Percentiles rank a stretch among this genome's conserved stretches.
phyloP scores from a whole-genome alignment of 2,113 vertebrate genomes.

The Parus major region DNA sequence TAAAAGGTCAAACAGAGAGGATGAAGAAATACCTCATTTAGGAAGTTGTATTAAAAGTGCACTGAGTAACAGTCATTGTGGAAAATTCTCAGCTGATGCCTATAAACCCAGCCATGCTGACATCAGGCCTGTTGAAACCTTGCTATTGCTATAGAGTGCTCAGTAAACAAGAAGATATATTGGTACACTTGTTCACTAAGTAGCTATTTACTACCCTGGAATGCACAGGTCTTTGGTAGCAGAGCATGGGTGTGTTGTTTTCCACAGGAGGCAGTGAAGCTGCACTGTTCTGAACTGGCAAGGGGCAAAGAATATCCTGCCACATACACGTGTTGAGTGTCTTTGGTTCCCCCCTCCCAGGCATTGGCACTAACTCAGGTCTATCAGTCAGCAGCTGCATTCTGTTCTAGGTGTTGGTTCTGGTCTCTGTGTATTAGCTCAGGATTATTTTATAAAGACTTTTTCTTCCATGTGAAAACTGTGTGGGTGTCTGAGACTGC shows the following conservation, averaged over 20 bases:
- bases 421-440: neutral
- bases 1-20: neutral
- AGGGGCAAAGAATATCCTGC: neutral
- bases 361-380: neutral
- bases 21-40: neutral
- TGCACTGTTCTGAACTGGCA: neutral
- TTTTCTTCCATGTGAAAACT: neutral
- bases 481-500: neutral
- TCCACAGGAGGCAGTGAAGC: neutral
- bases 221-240: neutral
- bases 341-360: rapidly evolving
- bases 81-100: neutral
- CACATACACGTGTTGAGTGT: rapidly evolving
- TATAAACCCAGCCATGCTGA: neutral
- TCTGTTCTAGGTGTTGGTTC: neutral
- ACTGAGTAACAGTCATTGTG: neutral
- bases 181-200: rapidly evolving
- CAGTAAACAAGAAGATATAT: rapidly evolving
- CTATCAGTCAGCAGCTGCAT: neutral
- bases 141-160: neutral
- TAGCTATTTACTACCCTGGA: neutral
- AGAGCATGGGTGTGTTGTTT: neutral
- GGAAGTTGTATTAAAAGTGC: neutral
- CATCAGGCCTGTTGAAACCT: neutral
- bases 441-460: neutral